phyloP scores from a whole-genome alignment of 37 sponge, comb jelly and placozoan species.

The Axinella damicornis region DNA sequence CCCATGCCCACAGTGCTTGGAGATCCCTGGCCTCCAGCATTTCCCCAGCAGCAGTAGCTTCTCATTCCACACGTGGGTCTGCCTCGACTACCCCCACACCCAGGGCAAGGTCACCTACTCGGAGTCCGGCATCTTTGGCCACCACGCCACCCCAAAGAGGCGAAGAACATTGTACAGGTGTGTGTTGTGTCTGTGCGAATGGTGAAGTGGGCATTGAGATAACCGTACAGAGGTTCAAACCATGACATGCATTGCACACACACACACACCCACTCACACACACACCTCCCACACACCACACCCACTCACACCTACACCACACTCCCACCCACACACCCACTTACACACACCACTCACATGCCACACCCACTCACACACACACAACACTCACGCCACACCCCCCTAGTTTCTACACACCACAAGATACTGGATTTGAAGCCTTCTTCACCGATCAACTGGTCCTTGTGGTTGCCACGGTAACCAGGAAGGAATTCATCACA shows the following conservation, averaged over 20 bases:
- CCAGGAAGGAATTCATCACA: constrained; percentile 80
- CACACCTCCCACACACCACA: too few relatives aligned
- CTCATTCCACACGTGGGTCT: constrained; percentile 80
- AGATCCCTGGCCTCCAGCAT: constrained; percentile 33
- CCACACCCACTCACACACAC: not conserved
- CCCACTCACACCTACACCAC: not conserved
- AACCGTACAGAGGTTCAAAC: not conserved
- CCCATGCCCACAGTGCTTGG: too few relatives aligned
- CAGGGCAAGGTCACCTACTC: not conserved
- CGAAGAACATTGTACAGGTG: constrained; percentile 81
- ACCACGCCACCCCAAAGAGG: not conserved
- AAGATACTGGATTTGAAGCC: constrained; percentile 88
- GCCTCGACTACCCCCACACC: constrained; percentile 34
- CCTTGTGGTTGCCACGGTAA: constrained; percentile 81
- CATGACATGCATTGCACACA: too few relatives aligned
- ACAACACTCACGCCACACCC: not conserved
- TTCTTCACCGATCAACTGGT: constrained; percentile 76
- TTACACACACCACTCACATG: not conserved
- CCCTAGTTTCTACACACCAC: constrained; percentile 79
- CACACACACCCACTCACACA: too few relatives aligned
- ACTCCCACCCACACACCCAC: not conserved
- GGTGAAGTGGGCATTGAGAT: not conserved
- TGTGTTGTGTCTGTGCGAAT: not conserved
- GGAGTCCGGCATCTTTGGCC: not conserved
- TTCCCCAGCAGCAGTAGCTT: constrained; percentile 55